Evolutionary conservation across 1,140 invertebrate genomes (phyloP).

Genomic region (Marisa cornuarietis): DNA sequence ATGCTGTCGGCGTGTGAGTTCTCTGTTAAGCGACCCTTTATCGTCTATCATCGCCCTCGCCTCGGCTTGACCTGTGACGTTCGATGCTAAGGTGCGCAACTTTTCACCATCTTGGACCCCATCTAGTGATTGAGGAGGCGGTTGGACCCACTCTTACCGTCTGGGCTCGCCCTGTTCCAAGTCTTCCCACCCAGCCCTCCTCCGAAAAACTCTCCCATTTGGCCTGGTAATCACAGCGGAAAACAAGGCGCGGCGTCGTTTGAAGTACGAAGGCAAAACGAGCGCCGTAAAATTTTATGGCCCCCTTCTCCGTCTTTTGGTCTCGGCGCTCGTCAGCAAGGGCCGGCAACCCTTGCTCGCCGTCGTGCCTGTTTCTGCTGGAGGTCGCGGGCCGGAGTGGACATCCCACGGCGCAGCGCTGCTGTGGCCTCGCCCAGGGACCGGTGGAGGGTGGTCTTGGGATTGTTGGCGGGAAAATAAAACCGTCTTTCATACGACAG

Average conservation of each 20-base stretch:
- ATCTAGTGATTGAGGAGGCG: not conserved
- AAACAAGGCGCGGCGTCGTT: conserved; percentile 1
- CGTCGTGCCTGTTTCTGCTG: too few relatives aligned
- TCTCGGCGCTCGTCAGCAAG: not conserved
- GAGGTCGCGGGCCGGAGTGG: too few relatives aligned
- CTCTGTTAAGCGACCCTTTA: not conserved
- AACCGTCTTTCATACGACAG: too few relatives aligned
- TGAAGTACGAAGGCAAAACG: conserved; percentile 7
- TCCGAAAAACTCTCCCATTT: not conserved
- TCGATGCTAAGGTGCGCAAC: not conserved
- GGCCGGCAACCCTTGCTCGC: too few relatives aligned
- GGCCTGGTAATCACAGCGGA: conserved; percentile 4
- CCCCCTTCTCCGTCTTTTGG: not conserved
- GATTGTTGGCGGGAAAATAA: too few relatives aligned
- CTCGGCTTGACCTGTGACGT: not conserved
- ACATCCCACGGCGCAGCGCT: too few relatives aligned
- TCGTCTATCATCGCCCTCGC: not conserved
- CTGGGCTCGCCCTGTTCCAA: not conserved
- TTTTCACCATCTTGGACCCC: not conserved
- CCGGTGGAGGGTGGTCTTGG: too few relatives aligned
- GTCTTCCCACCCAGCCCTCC: not conserved
- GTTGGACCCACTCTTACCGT: not conserved
- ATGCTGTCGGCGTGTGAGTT: not conserved
- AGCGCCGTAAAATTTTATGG: conserved; percentile 15
- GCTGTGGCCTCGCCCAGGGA: too few relatives aligned